Base-by-base conservation (phyloP, 2,113 vertebrate genomes). In the Pica pica region DNA sequence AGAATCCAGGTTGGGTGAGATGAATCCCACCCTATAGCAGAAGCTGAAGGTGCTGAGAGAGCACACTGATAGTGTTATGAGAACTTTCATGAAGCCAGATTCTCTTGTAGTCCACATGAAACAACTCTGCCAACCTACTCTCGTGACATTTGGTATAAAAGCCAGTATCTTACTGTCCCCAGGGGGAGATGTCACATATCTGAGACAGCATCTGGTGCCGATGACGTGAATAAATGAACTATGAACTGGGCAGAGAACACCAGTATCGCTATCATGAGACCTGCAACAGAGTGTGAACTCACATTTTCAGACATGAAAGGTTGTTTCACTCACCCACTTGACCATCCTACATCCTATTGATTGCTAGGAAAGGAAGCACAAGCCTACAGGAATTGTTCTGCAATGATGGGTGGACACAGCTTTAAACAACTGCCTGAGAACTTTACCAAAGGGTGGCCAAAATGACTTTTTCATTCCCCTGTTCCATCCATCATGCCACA, bases 221-320 rank as follows among this genome's bases (percentile, higher is more conserved):
- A 30, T 70, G 70, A 63, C 93, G 46, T 73, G 53, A 90, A 76
- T 86, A 75, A 95, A 91, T 83, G 88, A 81, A 28, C 85, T 65
- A 35, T 74, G 78, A 93, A 86, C 83, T 56, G 73, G 86, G 77
- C 73, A 95, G 91, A 89, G 65, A 91, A 64, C 76, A 84, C 30
- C 0, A 0, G 18, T 83, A 49, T 44, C 4, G 0, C 50, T 91
- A 16, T 74, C 90, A 71, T 8, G 47, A 90, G 53, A 83, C 50
- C 27, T 49, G 46, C 52, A 68, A 22, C 78, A 93, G 95, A 93
- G 95, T 80, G 31, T 85, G 83, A 94, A 85, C 47, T 96, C 93
- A 90, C 42, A 60, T 74, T 97, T 81, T 85, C 18, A 57, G 79
- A 67, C 76, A 39, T 83, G 81, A 93, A 94, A 89, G 89, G 74